Base-by-base conservation (phyloP, 1,140 invertebrate genomes). In the Coelopa frigida region DNA sequence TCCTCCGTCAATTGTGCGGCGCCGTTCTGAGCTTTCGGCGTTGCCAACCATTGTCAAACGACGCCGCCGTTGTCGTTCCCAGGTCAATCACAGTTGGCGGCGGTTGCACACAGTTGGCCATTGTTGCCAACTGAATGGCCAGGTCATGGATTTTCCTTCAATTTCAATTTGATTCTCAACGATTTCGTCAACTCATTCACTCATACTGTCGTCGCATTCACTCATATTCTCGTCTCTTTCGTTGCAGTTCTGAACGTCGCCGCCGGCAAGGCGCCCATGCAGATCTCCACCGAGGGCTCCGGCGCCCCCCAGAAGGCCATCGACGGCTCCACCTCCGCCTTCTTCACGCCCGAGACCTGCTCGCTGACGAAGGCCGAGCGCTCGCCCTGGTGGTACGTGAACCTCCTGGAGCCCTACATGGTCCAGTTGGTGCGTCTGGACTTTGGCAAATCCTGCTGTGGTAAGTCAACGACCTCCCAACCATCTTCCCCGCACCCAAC, bases 341-440 rank as follows among this genome's bases (percentile, higher is more conserved):
- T 83, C 59, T 94, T 85, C 72, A 89, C 75, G 49, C 62, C 80
- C 1, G 84, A 88, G 41, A 94, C 90, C 1, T 95, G 92, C 66
- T 91, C 89, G 1, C 72, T 90, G 23, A 94, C 91, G 0, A 85
- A 84, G 66, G 69, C 79, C 0, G 91, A 94, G 68, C 69, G 79
- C 4, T 77, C 80, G 11, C 91, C 92, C 6, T 94, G 91, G 91
- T 95, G 91, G 90, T 94, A 94, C 70, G 91, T 95, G 52, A 95
- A 95, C 70, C 77, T 95, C 1, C 74, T 95, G 21, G 92, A 95
- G 59, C 91, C 91, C 0, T 94, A 94, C 66, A 92, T 94, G 87
- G 90, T 95, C 27, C 89, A 95, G 68, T 75, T 94, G 35, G 91
- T 95, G 8, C 72, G 92, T 29, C 72, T 95, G 32, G 92, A 94